Conservation (phyloP, 2,797 vertebrate genomes). For the Anomalospiza imberbis region DNA sequence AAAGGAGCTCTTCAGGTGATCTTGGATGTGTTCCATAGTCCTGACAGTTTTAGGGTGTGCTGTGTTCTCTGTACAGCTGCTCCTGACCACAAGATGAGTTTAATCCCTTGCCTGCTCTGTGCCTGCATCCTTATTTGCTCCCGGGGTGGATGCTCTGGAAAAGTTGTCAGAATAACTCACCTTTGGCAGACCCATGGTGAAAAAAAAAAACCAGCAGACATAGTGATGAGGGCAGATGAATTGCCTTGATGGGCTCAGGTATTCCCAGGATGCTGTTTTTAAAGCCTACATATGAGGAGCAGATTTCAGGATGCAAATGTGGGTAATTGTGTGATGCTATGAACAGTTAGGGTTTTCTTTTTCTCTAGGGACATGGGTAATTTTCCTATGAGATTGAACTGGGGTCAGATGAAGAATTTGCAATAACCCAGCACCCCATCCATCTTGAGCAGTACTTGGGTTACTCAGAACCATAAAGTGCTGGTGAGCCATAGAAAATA, state of each 20-base stretch:
- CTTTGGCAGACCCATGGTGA: neutral
- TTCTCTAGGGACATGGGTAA: neutral
- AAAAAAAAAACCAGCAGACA: neutral
- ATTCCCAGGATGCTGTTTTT: neutral
- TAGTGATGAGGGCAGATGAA: neutral
- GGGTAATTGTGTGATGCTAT: rapidly evolving
- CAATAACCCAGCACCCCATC: neutral
- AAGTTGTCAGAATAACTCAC: neutral
- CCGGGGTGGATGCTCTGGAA: neutral
- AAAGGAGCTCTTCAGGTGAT: neutral
- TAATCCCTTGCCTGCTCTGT: neutral
- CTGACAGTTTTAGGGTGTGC: neutral
- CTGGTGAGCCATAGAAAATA: neutral
- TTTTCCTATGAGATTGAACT: neutral
- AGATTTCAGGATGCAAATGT: neutral
- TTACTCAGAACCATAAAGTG: neutral
- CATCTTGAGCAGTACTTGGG: neutral
- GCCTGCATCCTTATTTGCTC: neutral
- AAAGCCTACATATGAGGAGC: neutral
- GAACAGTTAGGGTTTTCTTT: neutral
- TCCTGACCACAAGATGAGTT: neutral
- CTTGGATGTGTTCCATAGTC: neutral
- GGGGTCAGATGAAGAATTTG: neutral
- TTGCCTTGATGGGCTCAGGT: neutral
- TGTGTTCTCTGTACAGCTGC: neutral